Evolutionary conservation across 37 sponge, comb jelly and placozoan genomes (phyloP), one percentile per base, ranked within the genome.

Genomic region (Halichondria panicea): DNA sequence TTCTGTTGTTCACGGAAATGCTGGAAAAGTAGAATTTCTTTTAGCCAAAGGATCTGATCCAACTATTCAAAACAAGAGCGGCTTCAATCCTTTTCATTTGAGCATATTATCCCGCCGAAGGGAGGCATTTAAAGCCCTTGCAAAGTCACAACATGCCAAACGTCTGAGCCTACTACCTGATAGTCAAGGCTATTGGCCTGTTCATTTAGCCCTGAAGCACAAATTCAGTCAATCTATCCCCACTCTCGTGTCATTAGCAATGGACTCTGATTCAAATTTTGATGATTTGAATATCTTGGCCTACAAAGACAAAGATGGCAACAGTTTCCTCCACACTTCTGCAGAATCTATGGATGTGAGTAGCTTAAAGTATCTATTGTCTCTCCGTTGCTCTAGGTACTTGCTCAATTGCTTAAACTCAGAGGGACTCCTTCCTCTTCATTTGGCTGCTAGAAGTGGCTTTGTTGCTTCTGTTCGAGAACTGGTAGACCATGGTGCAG

Each of bases 401-500:
- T 68, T 86, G 56, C 72, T 94, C 30, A 94, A 94, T 36, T 84
- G 84, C 43, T 25, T 43, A 33, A 80, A 87, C 60, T 9, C 48
- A 0, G 3, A 7, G 0, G 95, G 92, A 70, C 9, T 3, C 9
- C 87, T 92, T 0, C 95, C 95, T 3, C 84, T 95, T 11, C 95
- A 95, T 46, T 44, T 57, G 33, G 89, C 89, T 39, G 81, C 92
- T 19, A 18, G 4, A 0, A 24, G 52, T 19, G 89, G 89, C 3
- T 62, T 79, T 44, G 31, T 35, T 4, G 37, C 70, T 4, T 75
- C 66, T 30, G 65, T 92, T 3, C 71, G 88, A 34, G 36, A 84
- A 3, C 83, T 95, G 3, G 71, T 95, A 2, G 60, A 77, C 22
- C 72, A 68, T n/a, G 95, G 95, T 40, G 89, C 92, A 15, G 60